phyloP scores from a whole-genome alignment of 2,888 invertebrate genomes.

The Troides helena region DNA sequence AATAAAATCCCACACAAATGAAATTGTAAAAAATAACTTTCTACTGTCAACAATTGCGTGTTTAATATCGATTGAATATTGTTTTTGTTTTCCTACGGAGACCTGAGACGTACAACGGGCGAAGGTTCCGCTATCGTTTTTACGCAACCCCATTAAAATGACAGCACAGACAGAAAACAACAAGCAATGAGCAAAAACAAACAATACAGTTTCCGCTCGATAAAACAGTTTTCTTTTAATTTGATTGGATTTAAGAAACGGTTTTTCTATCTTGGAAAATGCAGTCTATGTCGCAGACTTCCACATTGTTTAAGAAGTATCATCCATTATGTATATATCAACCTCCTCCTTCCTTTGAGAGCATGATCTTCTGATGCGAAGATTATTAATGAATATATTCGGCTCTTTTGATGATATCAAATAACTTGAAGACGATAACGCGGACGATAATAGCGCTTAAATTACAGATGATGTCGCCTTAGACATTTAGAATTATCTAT shows the following conservation, averaged over 20 bases:
- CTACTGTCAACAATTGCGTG: conserved; percentile 26
- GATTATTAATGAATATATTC: too few species aligned
- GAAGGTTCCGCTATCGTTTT: conserved; percentile 16
- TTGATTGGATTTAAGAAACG: not conserved
- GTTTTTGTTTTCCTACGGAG: conserved; percentile 12
- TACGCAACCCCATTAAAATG: conserved; percentile 7
- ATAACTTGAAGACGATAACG: too few species aligned
- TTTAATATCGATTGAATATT: conserved; percentile 18
- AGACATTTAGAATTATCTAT: too few species aligned
- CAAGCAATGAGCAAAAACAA: not conserved
- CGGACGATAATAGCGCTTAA: too few species aligned
- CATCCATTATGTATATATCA: too few species aligned
- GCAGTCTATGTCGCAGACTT: too few species aligned
- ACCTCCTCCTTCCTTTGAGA: too few species aligned
- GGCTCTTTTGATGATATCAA: too few species aligned
- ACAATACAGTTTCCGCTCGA: not conserved
- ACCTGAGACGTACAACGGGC: conserved; percentile 10
- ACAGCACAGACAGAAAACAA: conserved; percentile 3
- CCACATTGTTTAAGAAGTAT: too few species aligned
- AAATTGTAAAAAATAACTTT: conserved; percentile 10
- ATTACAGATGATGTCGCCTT: too few species aligned
- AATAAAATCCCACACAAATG: not conserved
- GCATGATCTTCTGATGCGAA: too few species aligned
- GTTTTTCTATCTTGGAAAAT: too few species aligned
- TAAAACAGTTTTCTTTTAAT: not conserved